These are phyloP conservation scores for Steinernema hermaphroditum DNA, from an alignment of 2,888 invertebrate genomes.

Conservation along the genomic window DNA sequence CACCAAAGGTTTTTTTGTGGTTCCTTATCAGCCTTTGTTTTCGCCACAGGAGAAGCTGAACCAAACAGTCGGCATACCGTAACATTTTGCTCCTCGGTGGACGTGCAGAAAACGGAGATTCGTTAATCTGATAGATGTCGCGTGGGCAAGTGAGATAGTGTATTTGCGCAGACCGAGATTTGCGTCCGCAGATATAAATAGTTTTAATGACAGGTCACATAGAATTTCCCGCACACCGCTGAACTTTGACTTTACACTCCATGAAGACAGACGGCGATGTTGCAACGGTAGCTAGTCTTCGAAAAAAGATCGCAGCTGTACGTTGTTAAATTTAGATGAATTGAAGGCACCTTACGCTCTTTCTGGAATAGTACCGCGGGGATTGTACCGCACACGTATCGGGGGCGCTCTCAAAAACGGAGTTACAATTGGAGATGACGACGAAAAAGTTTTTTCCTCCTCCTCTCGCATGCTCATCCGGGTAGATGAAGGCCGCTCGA, in stretches of 20 bases:
- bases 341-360: background rate
- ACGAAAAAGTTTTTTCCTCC: background rate
- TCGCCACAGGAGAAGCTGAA: no score
- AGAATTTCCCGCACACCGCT: background rate
- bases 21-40: no score
- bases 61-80: no score
- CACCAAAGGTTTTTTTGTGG: no score
- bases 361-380: background rate
- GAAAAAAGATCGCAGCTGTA: conserved; percentile 9
- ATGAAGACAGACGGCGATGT: background rate
- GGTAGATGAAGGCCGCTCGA: no score
- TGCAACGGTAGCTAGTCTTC: background rate
- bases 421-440: background rate
- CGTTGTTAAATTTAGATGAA: conserved; percentile 8
- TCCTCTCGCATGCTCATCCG: background rate
- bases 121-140: background rate
- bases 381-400: background rate
- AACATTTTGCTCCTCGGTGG: no score
- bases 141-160: background rate
- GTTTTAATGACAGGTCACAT: background rate
- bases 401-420: background rate
- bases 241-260: background rate
- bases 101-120: no score
- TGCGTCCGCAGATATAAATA: conserved; percentile 7
- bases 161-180: conserved; percentile 12